Base-by-base conservation (phyloP, 2,888 invertebrate genomes). In the Sepiola atlantica region DNA sequence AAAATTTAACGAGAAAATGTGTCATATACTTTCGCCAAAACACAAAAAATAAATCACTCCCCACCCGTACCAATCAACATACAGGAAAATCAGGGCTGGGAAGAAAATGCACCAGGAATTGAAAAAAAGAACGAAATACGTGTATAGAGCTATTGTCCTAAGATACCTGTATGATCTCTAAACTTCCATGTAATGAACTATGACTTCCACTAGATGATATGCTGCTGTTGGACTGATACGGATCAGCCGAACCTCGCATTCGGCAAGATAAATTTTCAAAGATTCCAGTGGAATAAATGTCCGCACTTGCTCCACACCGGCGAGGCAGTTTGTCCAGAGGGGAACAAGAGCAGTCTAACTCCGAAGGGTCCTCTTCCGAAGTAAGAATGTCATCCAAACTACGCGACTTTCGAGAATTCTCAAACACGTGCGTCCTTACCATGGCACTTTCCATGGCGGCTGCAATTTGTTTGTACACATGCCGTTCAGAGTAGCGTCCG, bases 141-240 rank as follows among this genome's bases (percentile, higher is more conserved):
- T 90, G 45, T 35, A 55, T 28, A 77, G 57, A 54, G 55, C 93
- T 61, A 35, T 35, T 35, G 35, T 93, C 77, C 95, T 96, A 97
- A 77, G 97, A 97, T 95, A 97, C 97, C 96, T 97, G 97, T 93
- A 97, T 97, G 94, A 97, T 96, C 95, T 97, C 97, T 95, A 97
- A 95, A 95, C 97, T 97, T 94, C 97, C 96, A 94, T 97, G 97
- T 91, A 97, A 95, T 32, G 97, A 97, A 94, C 96, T 96, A 94
- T 97, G 97, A 95, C 97, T 97, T 94, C 97, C 96, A 93, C 96
- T 96, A 24, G 97, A 97, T n/a, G 97, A 97, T 94, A 97, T 96
- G 95, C 97, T 97, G 95, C 97, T 96, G 95, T 95, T 96, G 61
- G 97, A 97, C 94, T 96, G 97, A 95, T 96, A 97, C 18, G 96